Conservation (phyloP, 2,888 invertebrate genomes). For the Pardosa pseudoannulata region DNA sequence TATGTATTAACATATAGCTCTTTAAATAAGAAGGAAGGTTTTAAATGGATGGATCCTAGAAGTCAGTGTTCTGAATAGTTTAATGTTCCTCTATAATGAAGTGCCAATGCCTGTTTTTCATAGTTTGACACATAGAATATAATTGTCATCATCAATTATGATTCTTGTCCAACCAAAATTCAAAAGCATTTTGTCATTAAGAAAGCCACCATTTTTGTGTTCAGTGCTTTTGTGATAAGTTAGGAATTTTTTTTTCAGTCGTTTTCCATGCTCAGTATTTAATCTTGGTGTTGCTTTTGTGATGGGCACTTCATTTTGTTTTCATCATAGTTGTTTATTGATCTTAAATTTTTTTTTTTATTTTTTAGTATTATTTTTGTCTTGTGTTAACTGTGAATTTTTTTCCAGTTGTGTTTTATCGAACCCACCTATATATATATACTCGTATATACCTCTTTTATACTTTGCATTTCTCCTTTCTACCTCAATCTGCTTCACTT, state of each 20-base stretch:
- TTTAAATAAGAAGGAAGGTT: constrained; percentile 35
- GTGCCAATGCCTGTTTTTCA: constrained; percentile 48
- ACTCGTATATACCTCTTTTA: not conserved
- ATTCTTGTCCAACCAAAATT: no score
- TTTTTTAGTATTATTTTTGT: constrained; percentile 11
- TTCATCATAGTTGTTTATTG: not conserved
- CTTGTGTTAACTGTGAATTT: not conserved
- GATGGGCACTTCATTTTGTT: constrained; percentile 6
- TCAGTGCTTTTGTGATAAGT: constrained; percentile 6
- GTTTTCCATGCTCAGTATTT: not conserved
- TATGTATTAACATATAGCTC: not conserved
- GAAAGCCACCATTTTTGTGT: not conserved
- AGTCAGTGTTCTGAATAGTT: constrained; percentile 27
- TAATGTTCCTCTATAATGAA: constrained; percentile 59
- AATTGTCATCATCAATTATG: no score
- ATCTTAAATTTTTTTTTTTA: not conserved
- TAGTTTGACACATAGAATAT: not conserved
- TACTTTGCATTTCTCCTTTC: not conserved
- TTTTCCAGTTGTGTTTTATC: not conserved
- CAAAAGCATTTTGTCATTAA: no score
- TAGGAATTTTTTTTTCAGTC: not conserved
- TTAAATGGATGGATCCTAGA: not conserved
- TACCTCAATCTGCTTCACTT: not conserved
- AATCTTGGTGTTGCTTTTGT: not conserved
- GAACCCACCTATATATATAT: not conserved